Evolutionary conservation across 2,888 invertebrate species (phyloP), one percentile per base, ranked within the genome.

Genomic region (Cremastobaeus sp.): DNA sequence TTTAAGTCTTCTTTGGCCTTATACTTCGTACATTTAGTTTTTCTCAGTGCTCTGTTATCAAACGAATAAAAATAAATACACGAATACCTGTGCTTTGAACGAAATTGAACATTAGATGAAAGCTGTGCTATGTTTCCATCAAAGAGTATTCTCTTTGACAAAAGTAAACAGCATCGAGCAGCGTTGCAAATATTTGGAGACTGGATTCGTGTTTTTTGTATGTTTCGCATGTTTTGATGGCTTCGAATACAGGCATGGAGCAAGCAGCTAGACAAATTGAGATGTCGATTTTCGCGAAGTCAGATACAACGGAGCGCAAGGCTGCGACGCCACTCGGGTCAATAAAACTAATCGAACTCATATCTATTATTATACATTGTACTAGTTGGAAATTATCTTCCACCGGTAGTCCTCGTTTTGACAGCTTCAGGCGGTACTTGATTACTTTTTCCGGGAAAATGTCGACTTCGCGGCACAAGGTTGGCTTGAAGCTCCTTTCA

Each of bases 321-420:
- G 89, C 88, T 1, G 87, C 85, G n/a, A 92, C 90, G 0, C 92
- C 92, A 5, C 91, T 91, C 0, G 92, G 90, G 85, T 93, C 93
- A 3, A 92, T 89, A 73, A 92, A 91, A 55, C 90, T 91, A 43
- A 92, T 85, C 39, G 91, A 90, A 3, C 91, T 90, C 83, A 92
- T 90, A 83, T 93, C 93, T 68, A 93, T 79, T 17, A 93, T 90
- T 12, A 88, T 78, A 76, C 85, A 87, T n/a, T 74, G 79, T 15
- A 86, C 74, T 9, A 76, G 70, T 18, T 66, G 78, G 17, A 77
- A 79, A 17, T 82, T 83, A 2, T 78, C 47, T n/a, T 82, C 80
- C 4, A 71, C 25, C 37, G 78, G 80, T 14, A 78, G 45, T 2
- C 76, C 78, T 2, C 72, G 79, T 76, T 89, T 88, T 0, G 83